Evolutionary conservation across 2,888 invertebrate species (phyloP), one percentile per base, ranked within the genome.

Genomic region (Anthrax anthrax): DNA sequence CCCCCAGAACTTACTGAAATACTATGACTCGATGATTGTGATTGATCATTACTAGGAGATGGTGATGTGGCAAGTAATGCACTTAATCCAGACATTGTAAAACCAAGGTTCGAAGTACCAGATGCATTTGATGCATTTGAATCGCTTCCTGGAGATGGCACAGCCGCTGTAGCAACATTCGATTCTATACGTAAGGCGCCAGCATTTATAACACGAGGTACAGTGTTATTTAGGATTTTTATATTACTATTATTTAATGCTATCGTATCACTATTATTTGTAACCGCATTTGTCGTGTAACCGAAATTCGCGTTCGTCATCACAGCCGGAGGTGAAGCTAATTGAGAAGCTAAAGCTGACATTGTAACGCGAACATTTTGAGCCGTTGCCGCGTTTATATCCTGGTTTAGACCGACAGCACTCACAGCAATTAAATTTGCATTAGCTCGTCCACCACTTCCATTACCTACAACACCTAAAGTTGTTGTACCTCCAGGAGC

Each of bases 41-140:
- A 61, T 48, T 67, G 67, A 53, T 66, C 66, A 18, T 60, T 64
- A 17, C 61, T 62, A 18, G 67, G 66, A 2, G 65, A 62, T 9
- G 68, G 61, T 17, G 66, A 60, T 36, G 65, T 75, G 46, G 75
- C 74, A 18, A 77, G 61, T 51, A 77, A 60, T 12, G 77, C 74
- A 48, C 72, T 75, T 39, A 76, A 64, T 43, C 72, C 72, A 39
- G 77, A 75, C 67, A 77, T 73, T 12, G 76, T 72, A 51, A 75
- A 70, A 43, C 74, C 74, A 27, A 72, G 60, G 47, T 69, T 70
- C 18, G 71, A 68, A 42, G 63, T 46, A 39, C 49, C 55, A 9
- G 58, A 55, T n/a, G 65, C 63, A 55, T 65, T 67, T 9, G 67
- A 66, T 37, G 67, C 62, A 52, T 67, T 69, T 38, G 69, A 69